Percentiles rank a stretch among this genome's conserved stretches.
Conservation (phyloP, 2,888 invertebrate species). For the Mayetiola destructor region DNA sequence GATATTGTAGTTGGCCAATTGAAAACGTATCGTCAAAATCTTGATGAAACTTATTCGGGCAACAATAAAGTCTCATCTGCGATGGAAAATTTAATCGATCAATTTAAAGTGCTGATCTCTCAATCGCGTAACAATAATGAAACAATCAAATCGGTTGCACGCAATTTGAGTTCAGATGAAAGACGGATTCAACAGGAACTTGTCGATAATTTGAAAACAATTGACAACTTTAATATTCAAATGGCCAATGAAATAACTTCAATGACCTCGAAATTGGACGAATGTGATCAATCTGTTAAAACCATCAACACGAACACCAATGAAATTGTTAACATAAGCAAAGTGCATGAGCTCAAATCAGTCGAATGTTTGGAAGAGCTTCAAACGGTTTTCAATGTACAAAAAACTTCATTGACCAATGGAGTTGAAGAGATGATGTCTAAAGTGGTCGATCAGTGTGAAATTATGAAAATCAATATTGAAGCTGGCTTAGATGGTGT, state of each 20-base stretch:
- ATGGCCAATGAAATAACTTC: not conserved
- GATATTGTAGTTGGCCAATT: too few relatives aligned
- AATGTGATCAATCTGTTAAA: not conserved
- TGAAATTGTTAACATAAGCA: not conserved
- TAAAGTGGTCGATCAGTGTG: not conserved
- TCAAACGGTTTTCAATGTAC: not conserved
- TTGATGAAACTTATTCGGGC: too few relatives aligned
- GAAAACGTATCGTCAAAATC: too few relatives aligned
- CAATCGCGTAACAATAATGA: not conserved
- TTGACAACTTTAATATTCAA: not conserved
- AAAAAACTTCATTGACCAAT: not conserved
- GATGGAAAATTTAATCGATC: slow-evolving; percentile 24
- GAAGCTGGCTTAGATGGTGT: not conserved
- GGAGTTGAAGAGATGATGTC: not conserved
- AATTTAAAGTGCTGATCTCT: slow-evolving; percentile 20
- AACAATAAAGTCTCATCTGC: slow-evolving; percentile 24
- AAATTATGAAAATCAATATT: not conserved
- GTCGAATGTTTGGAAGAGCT: not conserved
- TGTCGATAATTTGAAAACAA: not conserved
- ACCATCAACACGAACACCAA: not conserved
- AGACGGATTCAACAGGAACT: not conserved
- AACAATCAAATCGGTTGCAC: not conserved
- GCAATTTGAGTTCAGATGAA: not conserved
- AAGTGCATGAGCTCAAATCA: not conserved
- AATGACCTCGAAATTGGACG: not conserved